Percentiles rank a stretch among this genome's conserved stretches.
phyloP scores from a whole-genome alignment of 2,113 vertebrate genomes.

The Corynorhinus townsendii region DNA sequence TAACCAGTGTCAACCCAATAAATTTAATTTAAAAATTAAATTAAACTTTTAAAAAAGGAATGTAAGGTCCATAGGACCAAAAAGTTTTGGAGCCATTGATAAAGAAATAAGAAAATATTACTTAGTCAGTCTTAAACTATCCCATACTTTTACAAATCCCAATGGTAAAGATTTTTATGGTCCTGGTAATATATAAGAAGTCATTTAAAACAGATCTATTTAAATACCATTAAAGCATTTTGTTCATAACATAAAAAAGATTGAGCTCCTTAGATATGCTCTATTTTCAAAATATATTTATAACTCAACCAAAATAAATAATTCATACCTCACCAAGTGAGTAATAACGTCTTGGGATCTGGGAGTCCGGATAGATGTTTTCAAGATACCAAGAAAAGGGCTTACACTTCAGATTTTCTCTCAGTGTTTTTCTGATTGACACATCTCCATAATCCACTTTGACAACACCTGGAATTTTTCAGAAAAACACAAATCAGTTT shows the following conservation, averaged over 20 bases:
- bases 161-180: neutral
- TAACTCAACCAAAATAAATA: conserved; percentile 59
- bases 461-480: conserved; percentile 88
- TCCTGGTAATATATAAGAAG: conserved; percentile 17
- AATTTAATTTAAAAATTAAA: neutral
- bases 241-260: neutral
- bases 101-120: neutral
- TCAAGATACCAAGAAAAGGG: conserved; percentile 99
- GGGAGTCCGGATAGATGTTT: conserved; percentile 96
- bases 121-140: neutral
- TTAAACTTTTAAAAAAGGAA: neutral
- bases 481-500: conserved; percentile 58
- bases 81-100: neutral
- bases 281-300: neutral
- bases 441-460: conserved; percentile 97
- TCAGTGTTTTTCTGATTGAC: conserved; percentile 89
- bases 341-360: conserved; percentile 97
- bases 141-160: neutral
- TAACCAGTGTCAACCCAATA: neutral
- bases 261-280: neutral
- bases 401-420: conserved; percentile 91
- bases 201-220: neutral
- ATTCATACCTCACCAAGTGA: conserved; percentile 96
- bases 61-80: neutral
- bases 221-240: neutral